Percentiles rank a stretch among this genome's conserved stretches.
These are phyloP conservation scores for Heliothis subflexa DNA, from an alignment of 1,140 invertebrate genomes.

Conservation along the genomic window DNA sequence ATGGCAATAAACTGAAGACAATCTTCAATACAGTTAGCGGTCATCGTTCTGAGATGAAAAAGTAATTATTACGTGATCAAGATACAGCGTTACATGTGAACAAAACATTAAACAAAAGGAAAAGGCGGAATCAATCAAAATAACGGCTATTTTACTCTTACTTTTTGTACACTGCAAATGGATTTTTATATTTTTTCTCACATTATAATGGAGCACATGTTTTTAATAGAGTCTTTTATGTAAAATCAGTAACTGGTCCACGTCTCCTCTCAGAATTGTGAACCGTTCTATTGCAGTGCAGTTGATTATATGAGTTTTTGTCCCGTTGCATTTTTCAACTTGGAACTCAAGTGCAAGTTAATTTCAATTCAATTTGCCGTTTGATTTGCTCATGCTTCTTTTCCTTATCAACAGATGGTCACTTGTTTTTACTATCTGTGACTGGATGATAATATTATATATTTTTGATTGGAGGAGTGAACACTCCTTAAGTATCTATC, in stretches of 20 bases:
- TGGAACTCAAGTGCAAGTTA: too few species aligned
- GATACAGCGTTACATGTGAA: slow-evolving; percentile 22
- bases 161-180: slow-evolving; percentile 28
- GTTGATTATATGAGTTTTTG: too few species aligned
- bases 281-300: neutral
- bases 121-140: slow-evolving; percentile 22
- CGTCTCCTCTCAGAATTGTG: neutral
- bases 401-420: too few species aligned
- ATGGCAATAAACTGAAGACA: slow-evolving; percentile 15
- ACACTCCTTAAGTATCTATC: too few species aligned
- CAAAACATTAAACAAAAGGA: slow-evolving; percentile 16
- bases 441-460: too few species aligned
- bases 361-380: too few species aligned
- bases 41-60: slow-evolving; percentile 17
- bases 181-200: slow-evolving; percentile 5
- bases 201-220: slow-evolving; percentile 19
- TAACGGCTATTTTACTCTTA: slow-evolving; percentile 5
- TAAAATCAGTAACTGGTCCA: neutral
- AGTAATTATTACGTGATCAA: slow-evolving; percentile 9
- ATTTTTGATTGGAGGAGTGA: too few species aligned
- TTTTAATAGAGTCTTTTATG: neutral
- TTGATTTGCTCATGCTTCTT: too few species aligned
- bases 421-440: too few species aligned
- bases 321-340: too few species aligned
- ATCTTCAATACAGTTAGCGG: slow-evolving; percentile 3